phyloP scores from a whole-genome alignment of 2,888 invertebrate genomes.

The Oxytorus armatus region DNA sequence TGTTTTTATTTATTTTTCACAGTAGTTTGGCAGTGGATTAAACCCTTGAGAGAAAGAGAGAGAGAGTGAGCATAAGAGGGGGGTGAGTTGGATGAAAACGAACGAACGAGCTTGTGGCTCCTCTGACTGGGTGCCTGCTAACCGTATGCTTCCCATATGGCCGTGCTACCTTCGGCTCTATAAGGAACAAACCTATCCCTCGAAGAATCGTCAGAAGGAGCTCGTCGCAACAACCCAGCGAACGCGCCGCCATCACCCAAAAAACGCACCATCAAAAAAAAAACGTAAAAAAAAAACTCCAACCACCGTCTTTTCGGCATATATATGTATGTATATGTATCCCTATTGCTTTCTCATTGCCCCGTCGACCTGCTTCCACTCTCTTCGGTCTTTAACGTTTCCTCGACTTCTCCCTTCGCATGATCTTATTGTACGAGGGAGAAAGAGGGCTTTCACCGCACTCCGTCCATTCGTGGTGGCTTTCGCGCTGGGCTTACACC shows the following conservation, averaged over 20 bases:
- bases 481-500: constrained; percentile 30
- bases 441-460: constrained; percentile 46
- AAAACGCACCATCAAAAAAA: constrained; percentile 36
- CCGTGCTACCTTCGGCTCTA: constrained; percentile 75
- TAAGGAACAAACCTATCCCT: constrained; percentile 64
- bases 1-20: constrained; percentile 76
- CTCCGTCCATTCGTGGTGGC: constrained; percentile 1
- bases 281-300: constrained; percentile 27
- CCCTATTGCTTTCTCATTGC: constrained; percentile 65
- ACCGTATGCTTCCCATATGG: constrained; percentile 84
- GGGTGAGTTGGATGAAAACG: constrained; percentile 29
- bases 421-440: constrained; percentile 41
- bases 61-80: constrained; percentile 60
- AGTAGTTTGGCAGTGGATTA: constrained; percentile 83
- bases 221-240: constrained; percentile 52
- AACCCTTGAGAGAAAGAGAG: constrained; percentile 79
- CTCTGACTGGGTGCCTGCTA: constrained; percentile 78
- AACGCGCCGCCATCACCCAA: constrained; percentile 30
- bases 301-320: constrained; percentile 43
- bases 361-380: constrained; percentile 38
- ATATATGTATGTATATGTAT: constrained; percentile 33
- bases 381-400: constrained; percentile 57
- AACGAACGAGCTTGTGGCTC: constrained; percentile 61
- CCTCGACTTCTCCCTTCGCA: constrained; percentile 51
- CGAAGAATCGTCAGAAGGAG: constrained; percentile 55